These are phyloP conservation scores for Scortum barcoo DNA, from an alignment of 2,113 vertebrate species.

Conservation along the genomic window DNA sequence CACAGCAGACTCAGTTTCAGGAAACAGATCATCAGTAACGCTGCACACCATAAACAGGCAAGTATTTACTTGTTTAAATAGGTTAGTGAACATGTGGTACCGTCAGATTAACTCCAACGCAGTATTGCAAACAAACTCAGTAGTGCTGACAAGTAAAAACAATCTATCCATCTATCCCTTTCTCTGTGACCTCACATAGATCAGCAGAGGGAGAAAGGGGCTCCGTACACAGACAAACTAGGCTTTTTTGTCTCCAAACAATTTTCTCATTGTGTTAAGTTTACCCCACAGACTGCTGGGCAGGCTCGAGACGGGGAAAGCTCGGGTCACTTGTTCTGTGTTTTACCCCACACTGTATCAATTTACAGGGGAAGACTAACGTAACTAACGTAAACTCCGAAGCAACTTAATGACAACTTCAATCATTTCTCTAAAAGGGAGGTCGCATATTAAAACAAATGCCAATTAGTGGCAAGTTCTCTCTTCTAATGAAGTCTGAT, in stretches of 20 bases:
- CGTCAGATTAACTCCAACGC: neutral
- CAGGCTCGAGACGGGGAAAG: slow-evolving; percentile 40
- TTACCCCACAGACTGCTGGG: slow-evolving; percentile 55
- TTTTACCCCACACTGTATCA: neutral
- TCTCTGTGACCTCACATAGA: slow-evolving; percentile 66
- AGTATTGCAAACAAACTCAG: neutral
- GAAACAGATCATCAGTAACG: neutral
- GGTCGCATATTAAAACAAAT: neutral
- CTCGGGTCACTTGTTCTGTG: slow-evolving; percentile 12
- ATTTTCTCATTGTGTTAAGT: slow-evolving; percentile 78
- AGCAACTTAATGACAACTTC: neutral
- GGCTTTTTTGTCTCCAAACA: slow-evolving; percentile 74
- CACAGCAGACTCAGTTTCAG: neutral
- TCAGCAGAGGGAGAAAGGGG: slow-evolving; percentile 50
- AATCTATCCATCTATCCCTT: neutral
- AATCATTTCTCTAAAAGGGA: neutral
- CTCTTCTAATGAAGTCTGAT: neutral
- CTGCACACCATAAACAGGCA: neutral
- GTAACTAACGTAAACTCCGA: neutral
- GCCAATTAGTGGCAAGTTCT: too few species aligned
- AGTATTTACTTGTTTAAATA: neutral
- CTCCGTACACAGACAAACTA: slow-evolving; percentile 62
- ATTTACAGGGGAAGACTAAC: slow-evolving; percentile 21
- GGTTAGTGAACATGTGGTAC: slow-evolving; percentile 12
- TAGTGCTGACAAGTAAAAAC: neutral